Base-by-base conservation (phyloP, 2,113 vertebrate species). In the Tachycineta bicolor region DNA sequence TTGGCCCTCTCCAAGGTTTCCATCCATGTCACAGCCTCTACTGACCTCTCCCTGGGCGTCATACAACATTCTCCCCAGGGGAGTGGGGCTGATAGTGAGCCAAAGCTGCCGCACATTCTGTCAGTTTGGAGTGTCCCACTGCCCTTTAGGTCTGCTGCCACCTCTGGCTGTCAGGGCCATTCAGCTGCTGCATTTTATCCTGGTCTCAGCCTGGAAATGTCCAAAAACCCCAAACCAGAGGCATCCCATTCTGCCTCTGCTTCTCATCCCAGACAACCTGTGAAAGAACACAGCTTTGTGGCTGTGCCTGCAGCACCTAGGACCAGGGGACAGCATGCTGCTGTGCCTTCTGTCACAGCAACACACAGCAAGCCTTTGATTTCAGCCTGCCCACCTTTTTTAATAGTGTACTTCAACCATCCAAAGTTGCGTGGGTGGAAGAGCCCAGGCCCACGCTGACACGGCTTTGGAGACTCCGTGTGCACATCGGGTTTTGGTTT, bases 141-240 rank as follows among this genome's bases (percentile, higher is more conserved):
- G 70, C 50, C 59, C 71, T 88, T 79, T 65, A 41, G 50, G 63
- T 55, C 50, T 91, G 52, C 86, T 93, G 33, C 68, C 2, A 2
- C 58, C 49, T 65, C 50, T 3, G 1, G 63, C 73, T 64, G 14
- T 55, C 15, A 39, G 49, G 33, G 62, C 63, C 26, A 15, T 63
- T 68, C 94, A 90, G 71, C 81, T 91, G 63, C 59, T 83, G 26
- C 49, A 12, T 70, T 77, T 74, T 83, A 37, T 83, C 76, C 69
- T 22, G 39, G 58, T 29, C 52, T 23, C 62, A 62, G 69, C 18
- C 39, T 83, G 83, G 29, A 87, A 85, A 83, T 83, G 33, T 78
- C 60, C 92, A 68, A 83, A 65, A 3, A 0, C 0, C 19, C 16
- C 74, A 83, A 73, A 69, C 23, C 6, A 50, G 55, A 39, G 33